Percentiles rank a stretch among this genome's conserved stretches.
These are phyloP conservation scores for Anguilla obscura DNA, from an alignment of 2,797 vertebrate genomes.

Conservation along the genomic window DNA sequence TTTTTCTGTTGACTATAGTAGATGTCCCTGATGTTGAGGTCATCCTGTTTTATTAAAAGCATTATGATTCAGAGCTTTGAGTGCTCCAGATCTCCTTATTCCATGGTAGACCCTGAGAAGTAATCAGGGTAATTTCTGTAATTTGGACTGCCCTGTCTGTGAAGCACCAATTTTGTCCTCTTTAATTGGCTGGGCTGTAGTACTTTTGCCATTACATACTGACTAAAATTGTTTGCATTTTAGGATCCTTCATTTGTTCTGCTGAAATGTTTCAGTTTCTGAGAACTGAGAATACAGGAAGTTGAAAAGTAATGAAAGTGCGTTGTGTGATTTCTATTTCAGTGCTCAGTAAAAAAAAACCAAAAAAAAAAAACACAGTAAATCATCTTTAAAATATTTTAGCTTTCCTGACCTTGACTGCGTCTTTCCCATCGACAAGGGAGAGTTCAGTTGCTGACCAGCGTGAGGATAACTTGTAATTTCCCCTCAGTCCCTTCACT, in stretches of 20 bases:
- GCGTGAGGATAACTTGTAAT: conserved; percentile 38
- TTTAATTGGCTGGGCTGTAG: too few relatives aligned
- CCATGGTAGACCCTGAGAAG: neutral
- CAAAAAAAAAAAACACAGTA: too few relatives aligned
- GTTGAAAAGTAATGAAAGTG: neutral
- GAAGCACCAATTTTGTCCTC: too few relatives aligned
- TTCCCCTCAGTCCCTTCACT: conserved; percentile 49
- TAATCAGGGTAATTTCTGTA: neutral
- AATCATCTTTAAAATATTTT: conserved; percentile 1
- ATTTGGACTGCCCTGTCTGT: too few relatives aligned
- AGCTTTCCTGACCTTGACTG: conserved; percentile 42
- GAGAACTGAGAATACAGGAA: neutral
- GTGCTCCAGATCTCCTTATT: neutral
- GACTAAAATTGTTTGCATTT: neutral
- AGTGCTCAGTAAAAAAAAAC: neutral
- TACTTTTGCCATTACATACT: too few relatives aligned
- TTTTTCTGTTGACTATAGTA: neutral
- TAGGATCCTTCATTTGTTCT: neutral
- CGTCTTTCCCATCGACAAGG: conserved; percentile 53
- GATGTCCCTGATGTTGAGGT: neutral
- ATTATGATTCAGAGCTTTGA: neutral
- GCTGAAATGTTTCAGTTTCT: neutral
- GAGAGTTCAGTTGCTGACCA: conserved; percentile 55
- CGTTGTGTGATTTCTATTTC: neutral
- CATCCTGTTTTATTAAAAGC: neutral